Evolutionary conservation across 1,140 invertebrate genomes (phyloP).

Genomic region (Calycopis cecrops): DNA sequence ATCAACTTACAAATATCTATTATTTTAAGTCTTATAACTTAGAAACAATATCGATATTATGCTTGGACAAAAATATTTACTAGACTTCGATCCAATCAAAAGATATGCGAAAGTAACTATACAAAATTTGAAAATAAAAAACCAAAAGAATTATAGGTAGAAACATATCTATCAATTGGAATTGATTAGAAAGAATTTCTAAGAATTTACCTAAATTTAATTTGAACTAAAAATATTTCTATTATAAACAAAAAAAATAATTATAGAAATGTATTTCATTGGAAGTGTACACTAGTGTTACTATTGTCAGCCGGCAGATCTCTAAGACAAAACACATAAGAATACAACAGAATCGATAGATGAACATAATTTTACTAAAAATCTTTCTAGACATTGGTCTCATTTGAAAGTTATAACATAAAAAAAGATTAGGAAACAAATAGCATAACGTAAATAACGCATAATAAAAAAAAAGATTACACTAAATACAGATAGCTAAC

Average conservation of each 20-base stretch:
- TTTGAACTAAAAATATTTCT: no score
- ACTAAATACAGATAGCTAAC: neutral
- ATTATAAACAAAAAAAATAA: no score
- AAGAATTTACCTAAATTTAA: no score
- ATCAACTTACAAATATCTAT: no score
- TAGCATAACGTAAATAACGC: slow-evolving; percentile 8
- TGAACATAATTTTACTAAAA: neutral
- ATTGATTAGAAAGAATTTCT: no score
- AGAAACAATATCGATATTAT: no score
- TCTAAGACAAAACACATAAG: neutral
- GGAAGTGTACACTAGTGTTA: no score
- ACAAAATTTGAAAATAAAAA: neutral
- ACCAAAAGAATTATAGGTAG: neutral
- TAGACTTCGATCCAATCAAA: no score
- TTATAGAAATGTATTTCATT: no score
- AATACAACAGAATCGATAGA: neutral
- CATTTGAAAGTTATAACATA: neutral
- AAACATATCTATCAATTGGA: no score
- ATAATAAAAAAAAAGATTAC: neutral
- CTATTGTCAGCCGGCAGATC: slow-evolving; percentile 1
- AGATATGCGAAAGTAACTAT: neutral
- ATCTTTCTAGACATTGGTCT: neutral
- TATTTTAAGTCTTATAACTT: no score
- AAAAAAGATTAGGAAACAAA: slow-evolving; percentile 9
- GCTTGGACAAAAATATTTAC: no score